Conservation (phyloP, 2,888 invertebrate species). For the Cantharis rufa region DNA sequence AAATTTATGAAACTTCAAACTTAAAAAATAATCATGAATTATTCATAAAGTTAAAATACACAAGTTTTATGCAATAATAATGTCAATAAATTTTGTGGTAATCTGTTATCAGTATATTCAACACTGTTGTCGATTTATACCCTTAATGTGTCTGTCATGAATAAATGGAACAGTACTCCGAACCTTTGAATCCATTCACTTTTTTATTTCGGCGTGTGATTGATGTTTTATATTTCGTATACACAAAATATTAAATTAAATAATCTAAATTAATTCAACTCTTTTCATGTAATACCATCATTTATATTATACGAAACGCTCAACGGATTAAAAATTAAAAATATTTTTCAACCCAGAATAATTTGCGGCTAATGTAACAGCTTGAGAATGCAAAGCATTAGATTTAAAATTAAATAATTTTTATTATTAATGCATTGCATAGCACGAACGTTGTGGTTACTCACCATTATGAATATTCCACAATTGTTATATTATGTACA, state of each 20-base stretch:
- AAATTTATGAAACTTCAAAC: background rate
- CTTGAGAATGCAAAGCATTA: background rate
- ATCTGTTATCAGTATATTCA: conserved; percentile 11
- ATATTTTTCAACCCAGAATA: background rate
- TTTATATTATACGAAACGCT: background rate
- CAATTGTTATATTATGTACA: background rate
- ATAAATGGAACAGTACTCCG: background rate
- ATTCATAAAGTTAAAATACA: background rate
- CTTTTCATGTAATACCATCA: background rate
- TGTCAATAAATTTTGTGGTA: conserved; percentile 6
- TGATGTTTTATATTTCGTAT: conserved; percentile 9
- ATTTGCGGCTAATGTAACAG: background rate
- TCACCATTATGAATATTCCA: background rate
- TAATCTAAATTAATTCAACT: background rate
- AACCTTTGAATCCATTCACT: conserved; percentile 12
- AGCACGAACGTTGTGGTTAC: background rate
- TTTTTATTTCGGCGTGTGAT: conserved; percentile 10
- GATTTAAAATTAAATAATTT: background rate
- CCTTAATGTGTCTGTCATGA: conserved; percentile 15
- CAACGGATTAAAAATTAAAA: background rate
- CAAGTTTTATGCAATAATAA: background rate
- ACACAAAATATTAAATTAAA: conserved; percentile 5
- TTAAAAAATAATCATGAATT: background rate
- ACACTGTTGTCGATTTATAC: conserved; percentile 13
- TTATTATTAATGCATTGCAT: background rate